Evolutionary conservation across 2,888 invertebrate genomes (phyloP), one percentile per base, ranked within the genome.

Genomic region (Harpalus rufipes): DNA sequence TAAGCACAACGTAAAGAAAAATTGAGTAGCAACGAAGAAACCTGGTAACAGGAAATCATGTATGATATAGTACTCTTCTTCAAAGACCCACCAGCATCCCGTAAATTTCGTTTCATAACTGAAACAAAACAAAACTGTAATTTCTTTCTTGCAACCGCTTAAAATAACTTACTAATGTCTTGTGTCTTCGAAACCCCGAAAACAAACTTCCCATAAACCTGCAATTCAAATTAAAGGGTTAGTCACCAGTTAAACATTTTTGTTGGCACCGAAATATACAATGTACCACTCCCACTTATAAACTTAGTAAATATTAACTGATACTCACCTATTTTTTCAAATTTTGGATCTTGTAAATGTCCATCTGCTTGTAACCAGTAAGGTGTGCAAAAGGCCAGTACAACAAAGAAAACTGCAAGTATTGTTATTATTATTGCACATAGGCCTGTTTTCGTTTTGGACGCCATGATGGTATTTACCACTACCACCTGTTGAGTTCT

Each of bases 11-110:
- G 98, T 98, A 90, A 97, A 97, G 92, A 98, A 97, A 87, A 98
- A 96, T 90, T 99, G 98, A 0, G 98, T 97, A 0, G 97, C 96
- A 84, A 98, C 95, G 89, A 98, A 98, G 92, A 98, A 99, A 12
- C 96, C 95, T 81, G 98, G 98, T 87, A 97, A 91, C 3, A 99
- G 92, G 88, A 97, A 96, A 88, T 97, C 96, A 88, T 97, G 96
- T 87, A 99, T 97, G 85, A 98, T 98, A 89, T 98, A 97, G 90
- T 97, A 98, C 91, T 99, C 98, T 90, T 98, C 98, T 91, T 98
- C 97, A 89, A 98, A 98, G 86, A 99, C 96, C 98, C 98, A 99
- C 96, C 97, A 97, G 89, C 99, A 99, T 0, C 97, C 97, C 14
- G 92, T 93, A 88, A 97, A 97, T 81, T 93, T 92, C 5, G 94